Conservation (phyloP, 2,797 vertebrate genomes). For the Hemitrygon akajei region DNA sequence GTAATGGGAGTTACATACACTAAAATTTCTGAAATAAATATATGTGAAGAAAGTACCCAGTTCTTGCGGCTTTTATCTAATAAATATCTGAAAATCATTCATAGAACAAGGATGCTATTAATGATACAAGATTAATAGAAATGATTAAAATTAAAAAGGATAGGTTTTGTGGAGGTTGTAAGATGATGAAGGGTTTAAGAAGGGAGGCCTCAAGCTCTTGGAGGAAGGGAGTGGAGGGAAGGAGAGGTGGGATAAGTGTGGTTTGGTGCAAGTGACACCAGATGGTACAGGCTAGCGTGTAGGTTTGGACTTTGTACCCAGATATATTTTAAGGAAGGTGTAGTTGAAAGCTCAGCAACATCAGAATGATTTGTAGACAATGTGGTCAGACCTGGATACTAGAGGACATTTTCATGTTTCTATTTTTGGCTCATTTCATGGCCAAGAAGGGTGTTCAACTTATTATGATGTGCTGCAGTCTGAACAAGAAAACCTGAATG, state of each 20-base stretch:
- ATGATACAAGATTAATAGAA: background rate
- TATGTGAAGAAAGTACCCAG: background rate
- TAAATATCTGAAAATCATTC: background rate
- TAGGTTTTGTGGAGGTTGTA: background rate
- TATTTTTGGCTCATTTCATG: background rate
- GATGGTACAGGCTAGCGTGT: background rate
- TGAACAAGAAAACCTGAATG: background rate
- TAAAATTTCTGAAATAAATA: background rate
- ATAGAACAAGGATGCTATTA: background rate
- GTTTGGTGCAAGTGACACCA: background rate
- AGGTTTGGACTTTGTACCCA: background rate
- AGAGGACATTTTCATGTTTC: background rate
- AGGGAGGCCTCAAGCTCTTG: background rate
- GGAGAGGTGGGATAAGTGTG: background rate
- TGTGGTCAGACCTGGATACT: background rate
- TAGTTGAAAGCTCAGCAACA: background rate
- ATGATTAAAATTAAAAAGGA: background rate
- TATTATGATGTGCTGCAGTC: background rate
- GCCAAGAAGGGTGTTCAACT: background rate
- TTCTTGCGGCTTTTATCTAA: background rate
- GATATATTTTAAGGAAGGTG: background rate
- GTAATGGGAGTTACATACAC: background rate
- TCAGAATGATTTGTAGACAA: background rate
- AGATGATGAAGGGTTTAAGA: background rate
- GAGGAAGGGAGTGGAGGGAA: background rate